Conservation (phyloP, 30 jellyfish, hydroid and myxozoan genomes). For the Rhopilema esculentum region DNA sequence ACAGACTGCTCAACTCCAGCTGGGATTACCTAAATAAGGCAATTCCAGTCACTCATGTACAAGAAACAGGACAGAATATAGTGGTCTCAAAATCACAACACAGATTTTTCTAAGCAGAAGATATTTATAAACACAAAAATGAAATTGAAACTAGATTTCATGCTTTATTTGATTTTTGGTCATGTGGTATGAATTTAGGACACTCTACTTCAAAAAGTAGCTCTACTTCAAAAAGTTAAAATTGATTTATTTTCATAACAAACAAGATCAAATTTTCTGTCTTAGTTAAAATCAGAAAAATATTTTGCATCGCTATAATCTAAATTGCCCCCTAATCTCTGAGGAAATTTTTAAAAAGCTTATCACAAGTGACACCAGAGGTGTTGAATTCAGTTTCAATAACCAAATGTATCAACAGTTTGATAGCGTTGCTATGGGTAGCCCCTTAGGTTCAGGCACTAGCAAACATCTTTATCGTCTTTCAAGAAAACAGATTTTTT, state of each 20-base stretch:
- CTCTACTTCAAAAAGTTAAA: no score
- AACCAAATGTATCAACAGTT: slow-evolving; percentile 11
- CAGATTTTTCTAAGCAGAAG: not conserved
- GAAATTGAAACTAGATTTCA: not conserved
- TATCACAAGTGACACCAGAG: not conserved
- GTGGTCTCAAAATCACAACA: not conserved
- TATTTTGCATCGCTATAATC: not conserved
- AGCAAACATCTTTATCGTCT: no score
- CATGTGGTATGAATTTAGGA: no score
- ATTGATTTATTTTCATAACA: no score
- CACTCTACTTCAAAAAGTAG: no score
- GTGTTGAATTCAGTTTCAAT: slow-evolving; percentile 6
- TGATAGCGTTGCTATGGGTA: no score
- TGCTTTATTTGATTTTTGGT: no score
- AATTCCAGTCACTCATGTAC: not conserved
- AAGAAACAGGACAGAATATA: not conserved
- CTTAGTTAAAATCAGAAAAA: no score
- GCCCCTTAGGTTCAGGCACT: no score
- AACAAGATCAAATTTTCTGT: no score
- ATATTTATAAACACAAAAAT: not conserved
- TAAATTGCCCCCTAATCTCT: not conserved
- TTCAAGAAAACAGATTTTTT: no score
- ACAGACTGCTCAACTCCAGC: slow-evolving; percentile 56
- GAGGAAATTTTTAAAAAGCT: not conserved
- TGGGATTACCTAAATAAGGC: slow-evolving; percentile 31